A percentile compares a stretch with the other conserved stretches of the same genome.
Conservation (phyloP, 2,113 vertebrate genomes). For the Crotalus viridis region DNA sequence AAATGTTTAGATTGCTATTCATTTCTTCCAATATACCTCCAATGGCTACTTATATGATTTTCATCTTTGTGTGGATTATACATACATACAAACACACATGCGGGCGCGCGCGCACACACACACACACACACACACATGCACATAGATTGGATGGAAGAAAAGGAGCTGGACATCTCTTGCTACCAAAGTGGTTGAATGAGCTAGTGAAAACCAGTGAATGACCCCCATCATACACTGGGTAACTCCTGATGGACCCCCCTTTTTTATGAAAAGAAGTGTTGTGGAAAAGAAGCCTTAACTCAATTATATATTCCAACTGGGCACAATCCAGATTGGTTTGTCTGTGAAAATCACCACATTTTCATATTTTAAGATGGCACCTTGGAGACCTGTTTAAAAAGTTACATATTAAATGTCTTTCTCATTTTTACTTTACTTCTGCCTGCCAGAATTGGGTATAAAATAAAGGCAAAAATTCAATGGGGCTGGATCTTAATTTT, state of each 20-base stretch:
- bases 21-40: no score
- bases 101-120: background rate
- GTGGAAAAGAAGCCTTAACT: background rate
- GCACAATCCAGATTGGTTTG: background rate
- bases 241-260: background rate
- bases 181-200: background rate
- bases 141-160: background rate
- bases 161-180: background rate
- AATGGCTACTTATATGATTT: background rate
- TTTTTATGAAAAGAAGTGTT: background rate
- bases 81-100: background rate
- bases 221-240: background rate
- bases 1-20: background rate
- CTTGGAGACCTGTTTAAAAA: background rate
- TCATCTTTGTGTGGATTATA: background rate
- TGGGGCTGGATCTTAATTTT: background rate
- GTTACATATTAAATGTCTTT: background rate
- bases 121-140: background rate
- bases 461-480: background rate
- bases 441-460: background rate
- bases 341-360: background rate
- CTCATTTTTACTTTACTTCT: background rate
- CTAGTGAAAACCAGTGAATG: background rate
- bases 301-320: background rate
- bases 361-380: background rate